phyloP scores from a whole-genome alignment of 2,113 vertebrate species.

The Triplophysa siluroides region DNA sequence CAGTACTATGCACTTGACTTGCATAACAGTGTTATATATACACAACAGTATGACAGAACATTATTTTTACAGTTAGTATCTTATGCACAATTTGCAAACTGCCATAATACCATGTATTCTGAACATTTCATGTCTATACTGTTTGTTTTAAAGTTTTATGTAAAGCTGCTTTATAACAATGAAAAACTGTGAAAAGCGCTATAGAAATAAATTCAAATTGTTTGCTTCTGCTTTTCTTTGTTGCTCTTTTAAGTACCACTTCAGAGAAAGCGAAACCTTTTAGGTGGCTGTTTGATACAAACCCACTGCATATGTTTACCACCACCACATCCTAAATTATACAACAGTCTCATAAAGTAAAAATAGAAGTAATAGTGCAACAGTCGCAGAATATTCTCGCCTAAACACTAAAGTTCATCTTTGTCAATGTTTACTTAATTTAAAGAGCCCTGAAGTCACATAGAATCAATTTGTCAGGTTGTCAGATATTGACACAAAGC shows the following conservation, averaged over 20 bases:
- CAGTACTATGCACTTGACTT: too few relatives aligned
- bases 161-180: too few relatives aligned
- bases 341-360: background rate
- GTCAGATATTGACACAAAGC: background rate
- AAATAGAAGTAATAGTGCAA: background rate
- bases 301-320: slow-evolving; percentile 15
- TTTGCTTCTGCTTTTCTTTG: background rate
- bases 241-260: background rate
- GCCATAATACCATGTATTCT: background rate
- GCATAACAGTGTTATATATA: too few relatives aligned
- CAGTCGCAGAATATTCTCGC: background rate
- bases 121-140: too few relatives aligned
- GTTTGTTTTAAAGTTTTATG: too few relatives aligned
- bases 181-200: background rate
- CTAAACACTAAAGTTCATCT: background rate
- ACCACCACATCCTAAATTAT: slow-evolving; percentile 23
- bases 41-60: too few relatives aligned
- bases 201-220: background rate
- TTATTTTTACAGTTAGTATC: too few relatives aligned
- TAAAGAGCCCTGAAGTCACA: background rate
- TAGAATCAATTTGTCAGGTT: background rate
- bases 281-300: background rate
- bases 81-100: too few relatives aligned
- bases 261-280: slow-evolving; percentile 28
- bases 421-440: background rate